These are phyloP conservation scores for Anomalospiza imberbis DNA, from an alignment of 2,797 vertebrate species.

Conservation along the genomic window DNA sequence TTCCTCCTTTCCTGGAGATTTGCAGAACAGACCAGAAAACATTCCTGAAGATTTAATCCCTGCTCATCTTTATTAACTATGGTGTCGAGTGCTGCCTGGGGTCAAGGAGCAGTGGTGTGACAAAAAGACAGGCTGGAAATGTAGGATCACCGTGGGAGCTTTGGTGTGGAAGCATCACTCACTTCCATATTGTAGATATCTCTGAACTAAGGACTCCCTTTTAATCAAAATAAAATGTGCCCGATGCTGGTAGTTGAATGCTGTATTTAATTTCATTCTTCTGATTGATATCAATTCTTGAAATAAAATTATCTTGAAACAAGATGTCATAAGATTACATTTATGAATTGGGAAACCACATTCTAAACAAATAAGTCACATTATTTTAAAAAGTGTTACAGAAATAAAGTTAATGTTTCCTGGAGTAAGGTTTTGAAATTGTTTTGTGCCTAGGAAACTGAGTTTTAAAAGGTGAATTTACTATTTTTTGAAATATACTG, in stretches of 20 bases:
- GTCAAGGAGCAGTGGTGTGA: neutral
- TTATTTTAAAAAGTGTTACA: neutral
- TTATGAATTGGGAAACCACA: neutral
- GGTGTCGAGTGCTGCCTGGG: neutral
- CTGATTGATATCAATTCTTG: neutral
- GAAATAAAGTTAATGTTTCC: neutral
- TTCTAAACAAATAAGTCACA: neutral
- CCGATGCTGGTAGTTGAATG: neutral
- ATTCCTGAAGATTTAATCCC: neutral
- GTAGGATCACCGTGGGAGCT: neutral
- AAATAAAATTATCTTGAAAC: neutral
- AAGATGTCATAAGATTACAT: neutral
- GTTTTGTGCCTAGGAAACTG: neutral
- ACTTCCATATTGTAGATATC: neutral
- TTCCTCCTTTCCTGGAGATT: neutral
- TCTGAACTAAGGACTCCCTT: neutral
- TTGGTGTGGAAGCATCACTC: neutral
- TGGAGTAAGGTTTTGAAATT: neutral
- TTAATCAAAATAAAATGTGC: neutral
- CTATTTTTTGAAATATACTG: neutral
- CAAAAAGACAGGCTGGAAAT: neutral
- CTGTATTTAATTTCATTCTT: neutral
- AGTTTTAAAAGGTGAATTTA: neutral
- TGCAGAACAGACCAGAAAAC: neutral
- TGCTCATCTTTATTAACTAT: neutral